These are phyloP conservation scores for Isaurus tuberculatus DNA, from an alignment of 92 coral and sea anemone species.

Conservation along the genomic window DNA sequence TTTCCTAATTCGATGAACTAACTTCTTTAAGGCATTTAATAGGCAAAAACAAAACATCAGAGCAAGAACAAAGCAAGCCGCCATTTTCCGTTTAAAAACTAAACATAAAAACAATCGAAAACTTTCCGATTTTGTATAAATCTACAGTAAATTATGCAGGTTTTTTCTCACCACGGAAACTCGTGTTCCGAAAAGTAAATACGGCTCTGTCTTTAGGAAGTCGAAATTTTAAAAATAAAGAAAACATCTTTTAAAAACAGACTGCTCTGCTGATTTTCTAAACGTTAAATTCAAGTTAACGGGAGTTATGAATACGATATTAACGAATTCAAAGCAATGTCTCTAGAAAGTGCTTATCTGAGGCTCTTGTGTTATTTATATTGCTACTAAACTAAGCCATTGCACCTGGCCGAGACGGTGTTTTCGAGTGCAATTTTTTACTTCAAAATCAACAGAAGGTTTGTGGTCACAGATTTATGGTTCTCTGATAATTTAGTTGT, in stretches of 20 bases:
- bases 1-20: too few relatives aligned
- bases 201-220: background rate
- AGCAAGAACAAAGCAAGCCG: background rate
- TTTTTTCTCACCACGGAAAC: constrained; percentile 6
- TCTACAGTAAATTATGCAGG: background rate
- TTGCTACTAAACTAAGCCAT: background rate
- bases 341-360: too few relatives aligned
- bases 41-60: background rate
- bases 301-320: background rate
- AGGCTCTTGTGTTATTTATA: background rate
- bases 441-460: background rate
- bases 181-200: background rate
- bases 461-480: background rate
- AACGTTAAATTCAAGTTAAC: background rate
- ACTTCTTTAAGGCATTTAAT: background rate
- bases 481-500: constrained; percentile 18
- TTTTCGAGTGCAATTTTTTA: background rate
- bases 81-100: background rate
- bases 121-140: background rate
- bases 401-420: constrained; percentile 7
- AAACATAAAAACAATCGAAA: background rate
- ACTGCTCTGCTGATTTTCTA: background rate
- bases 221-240: background rate
- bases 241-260: background rate
- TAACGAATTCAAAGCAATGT: too few relatives aligned